Evolutionary conservation across 37 sponge, comb jelly and placozoan genomes (phyloP), one percentile per base, ranked within the genome.

Genomic region (Halichondria panicea): DNA sequence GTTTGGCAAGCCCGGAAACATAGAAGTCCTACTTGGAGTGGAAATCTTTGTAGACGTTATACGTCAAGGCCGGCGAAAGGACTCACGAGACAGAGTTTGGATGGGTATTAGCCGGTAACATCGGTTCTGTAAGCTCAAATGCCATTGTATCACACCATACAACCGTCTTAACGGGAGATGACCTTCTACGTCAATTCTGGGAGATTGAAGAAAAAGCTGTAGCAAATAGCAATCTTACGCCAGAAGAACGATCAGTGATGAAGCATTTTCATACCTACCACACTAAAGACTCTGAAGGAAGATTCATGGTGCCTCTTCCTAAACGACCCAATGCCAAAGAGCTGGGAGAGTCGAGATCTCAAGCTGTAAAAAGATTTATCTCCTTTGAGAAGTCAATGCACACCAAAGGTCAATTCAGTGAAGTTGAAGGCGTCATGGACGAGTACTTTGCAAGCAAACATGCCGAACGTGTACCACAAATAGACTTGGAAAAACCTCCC

Each of bases 171-270:
- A 25, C 57, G 22, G 79, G 79, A 38, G 75, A 74, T 31, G 45
- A 74, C 42, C n/a, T 74, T n/a, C 75, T 74, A 9, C 76, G 53
- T 9, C 45, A 40, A 36, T 76, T 76, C 50, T 76, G 76, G 76
- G 76, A 76, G 53, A 76, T 76, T 63, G 76, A 76, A 63, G 69
- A 78, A 24, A 43, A 58, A 34, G 31, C 60, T 42, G 30, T 57
- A n/a, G 32, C 12, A 32, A 57, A 62, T 39, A n/a, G 30, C 18
- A 57, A 13, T 28, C 44, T 58, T 11, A 58, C 77, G 13, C 46
- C 53, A 28, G 66, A 77, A 64, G 77, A 77, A 50, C 31, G 48
- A 22, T 43, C 34, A 28, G 66, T 40, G n/a, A 30, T 77, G 21
- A 22, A 43, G 4, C 77, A 77, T 52, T 77, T 77, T 52, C 31